Evolutionary conservation across 2,888 invertebrate genomes (phyloP), one percentile per base, ranked within the genome.

Genomic region (Rhagium mordax): DNA sequence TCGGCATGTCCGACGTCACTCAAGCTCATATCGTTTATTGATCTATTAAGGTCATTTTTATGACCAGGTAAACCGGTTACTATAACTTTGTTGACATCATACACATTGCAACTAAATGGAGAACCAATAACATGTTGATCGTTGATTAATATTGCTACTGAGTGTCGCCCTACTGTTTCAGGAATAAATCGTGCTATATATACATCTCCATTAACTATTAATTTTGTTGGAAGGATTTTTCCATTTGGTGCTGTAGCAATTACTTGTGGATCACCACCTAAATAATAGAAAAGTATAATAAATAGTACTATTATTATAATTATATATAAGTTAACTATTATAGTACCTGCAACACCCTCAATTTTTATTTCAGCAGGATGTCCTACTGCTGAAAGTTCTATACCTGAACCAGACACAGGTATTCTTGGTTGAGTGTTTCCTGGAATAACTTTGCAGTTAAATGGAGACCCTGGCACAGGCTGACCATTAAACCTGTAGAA

Each of bases 101-200:
- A 98, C 47, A 97, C 96, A 86, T 98, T 97, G 87, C 98, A 98
- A 18, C 94, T 95, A 87, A 97, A 97, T 0, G 98, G 98, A 18
- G 97, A 97, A 0, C 97, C 97, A 72, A 94, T 94, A 2, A 98
- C 94, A 65, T 95, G 94, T 78, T 96, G 93, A 33, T 94, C 95
- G 69, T 95, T 95, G 62, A 96, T 92, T 21, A 95, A 91, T 24
- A 97, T 93, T 74, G 95, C 93, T 49, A 97, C 92, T 74, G 94
- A 93, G 87, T 97, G 97, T 0, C 97, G 91, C 0, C 97, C 97
- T 16, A 98, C 97, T 80, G 94, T 94, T 74, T 92, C 92, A 0
- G 98, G 97, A 0, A 94, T 92, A 86, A 97, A 98, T 24, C 93
- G 90, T 8, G 94, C 94, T 3, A 93, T 92, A 86, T 94, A 94